Base-by-base conservation (phyloP, 92 coral and sea anemone genomes). In the Zoanthus sociatus region DNA sequence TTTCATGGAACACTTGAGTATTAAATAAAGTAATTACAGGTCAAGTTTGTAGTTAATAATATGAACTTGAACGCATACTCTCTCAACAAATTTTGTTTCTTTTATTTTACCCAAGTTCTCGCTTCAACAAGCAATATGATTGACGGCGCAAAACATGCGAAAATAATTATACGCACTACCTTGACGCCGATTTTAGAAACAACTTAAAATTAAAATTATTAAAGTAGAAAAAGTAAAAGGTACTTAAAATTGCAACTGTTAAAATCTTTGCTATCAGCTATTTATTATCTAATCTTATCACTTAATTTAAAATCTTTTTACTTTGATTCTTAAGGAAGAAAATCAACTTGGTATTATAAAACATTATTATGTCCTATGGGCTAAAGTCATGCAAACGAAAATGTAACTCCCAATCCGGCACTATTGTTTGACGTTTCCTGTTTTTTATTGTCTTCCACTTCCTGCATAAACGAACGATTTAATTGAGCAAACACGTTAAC, bases 331-430 rank as follows among this genome's bases (percentile, higher is more conserved):
- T 69, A 69, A 69, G 74, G 30, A 17, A 69, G 74, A 69, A 69
- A 69, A 69, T 10, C 74, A 58, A 33, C 76, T 32, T 21, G 51
- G 26, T 45, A 11, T 26, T 74, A 46, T 42, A 26, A 44, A 37
- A 51, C 18, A 17, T 47, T 32, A 9, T 15, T 67, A 7, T 37
- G 9, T 21, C 66, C 26, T 10, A 47, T 81, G 75, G 85, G 85
- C 85, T 81, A 81, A 81, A 81, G 85, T 81, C 85, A 81, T 81
- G 85, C 85, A 81, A 81, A 46, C 75, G 74, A 6, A 44, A 15
- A 13, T 71, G 20, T 30, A 11, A n/a, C 69, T 66, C 13, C 32
- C 3, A 77, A 54, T 45, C 26, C 82, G 46, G 42, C 75, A 21
- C 74, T 81, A 81, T 81, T 81, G 85, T 81, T 31, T 12, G 37